Conservation (phyloP, 2,888 invertebrate species). For the Uropetala carovei region DNA sequence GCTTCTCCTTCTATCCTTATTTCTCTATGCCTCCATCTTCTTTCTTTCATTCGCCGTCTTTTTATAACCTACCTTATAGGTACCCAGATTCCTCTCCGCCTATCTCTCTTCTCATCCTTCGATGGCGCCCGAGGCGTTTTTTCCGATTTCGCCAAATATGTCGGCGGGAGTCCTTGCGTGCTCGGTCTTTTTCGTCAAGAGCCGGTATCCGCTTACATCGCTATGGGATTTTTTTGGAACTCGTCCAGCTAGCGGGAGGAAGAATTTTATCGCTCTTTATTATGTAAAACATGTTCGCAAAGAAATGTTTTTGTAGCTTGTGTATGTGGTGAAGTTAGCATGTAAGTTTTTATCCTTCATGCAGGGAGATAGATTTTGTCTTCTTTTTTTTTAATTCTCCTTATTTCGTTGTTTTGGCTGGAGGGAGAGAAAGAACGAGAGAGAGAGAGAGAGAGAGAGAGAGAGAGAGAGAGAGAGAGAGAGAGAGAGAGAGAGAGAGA, state of each 20-base stretch:
- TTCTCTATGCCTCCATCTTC: background rate
- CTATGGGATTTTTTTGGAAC: conserved; percentile 60
- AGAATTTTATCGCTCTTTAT: conserved; percentile 63
- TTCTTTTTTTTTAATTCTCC: conserved; percentile 23
- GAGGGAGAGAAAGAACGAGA: background rate
- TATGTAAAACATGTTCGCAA: conserved; percentile 62
- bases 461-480: background rate
- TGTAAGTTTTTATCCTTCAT: conserved; percentile 58
- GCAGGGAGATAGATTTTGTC: conserved; percentile 11
- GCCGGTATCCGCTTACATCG: conserved; percentile 58
- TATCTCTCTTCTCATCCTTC: background rate
- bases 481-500: background rate
- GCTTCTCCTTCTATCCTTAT: background rate
- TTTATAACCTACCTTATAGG: background rate
- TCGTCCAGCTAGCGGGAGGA: conserved; percentile 61
- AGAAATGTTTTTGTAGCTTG: conserved; percentile 60
- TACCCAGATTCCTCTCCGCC: background rate
- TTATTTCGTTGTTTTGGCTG: conserved; percentile 5
- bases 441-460: background rate
- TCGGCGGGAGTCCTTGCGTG: conserved; percentile 60
- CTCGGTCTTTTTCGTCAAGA: conserved; percentile 61
- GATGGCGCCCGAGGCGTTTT: conserved; percentile 39
- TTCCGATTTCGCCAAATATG: conserved; percentile 53
- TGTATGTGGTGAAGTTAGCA: conserved; percentile 62
- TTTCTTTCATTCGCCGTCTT: no score